These are phyloP conservation scores for Caenorhabditis briggsae DNA, from an alignment of 1,140 invertebrate species.

Conservation along the genomic window DNA sequence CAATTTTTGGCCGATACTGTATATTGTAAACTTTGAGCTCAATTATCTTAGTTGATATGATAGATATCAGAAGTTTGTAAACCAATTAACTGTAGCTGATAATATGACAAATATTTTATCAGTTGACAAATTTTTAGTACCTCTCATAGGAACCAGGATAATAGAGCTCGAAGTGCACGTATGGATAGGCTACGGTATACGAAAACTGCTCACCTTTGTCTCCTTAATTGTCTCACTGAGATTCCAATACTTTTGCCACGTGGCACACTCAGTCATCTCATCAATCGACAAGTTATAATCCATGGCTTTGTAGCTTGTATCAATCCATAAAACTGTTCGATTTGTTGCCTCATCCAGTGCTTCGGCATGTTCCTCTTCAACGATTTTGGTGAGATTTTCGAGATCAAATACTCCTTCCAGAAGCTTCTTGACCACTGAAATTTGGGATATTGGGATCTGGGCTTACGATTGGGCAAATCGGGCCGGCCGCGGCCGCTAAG, in stretches of 20 bases:
- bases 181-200: not conserved
- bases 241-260: constrained; percentile 72
- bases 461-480: too few relatives aligned
- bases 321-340: constrained; percentile 70
- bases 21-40: too few relatives aligned
- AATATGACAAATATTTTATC: too few relatives aligned
- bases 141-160: not conserved
- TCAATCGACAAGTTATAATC: constrained; percentile 73
- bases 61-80: too few relatives aligned
- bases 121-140: not conserved
- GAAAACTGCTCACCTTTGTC: constrained; percentile 26
- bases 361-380: constrained; percentile 59
- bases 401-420: constrained; percentile 55
- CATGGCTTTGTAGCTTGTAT: constrained; percentile 74
- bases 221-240: constrained; percentile 52
- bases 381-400: constrained; percentile 57
- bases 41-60: too few relatives aligned
- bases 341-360: constrained; percentile 54
- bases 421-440: constrained; percentile 57
- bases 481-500: too few relatives aligned
- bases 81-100: too few relatives aligned
- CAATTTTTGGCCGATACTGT: too few relatives aligned
- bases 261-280: constrained; percentile 66
- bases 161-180: too few relatives aligned
- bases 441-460: too few relatives aligned